These are phyloP conservation scores for Chloropsis cyanopogon DNA, from an alignment of 2,113 vertebrate species.

Conservation along the genomic window DNA sequence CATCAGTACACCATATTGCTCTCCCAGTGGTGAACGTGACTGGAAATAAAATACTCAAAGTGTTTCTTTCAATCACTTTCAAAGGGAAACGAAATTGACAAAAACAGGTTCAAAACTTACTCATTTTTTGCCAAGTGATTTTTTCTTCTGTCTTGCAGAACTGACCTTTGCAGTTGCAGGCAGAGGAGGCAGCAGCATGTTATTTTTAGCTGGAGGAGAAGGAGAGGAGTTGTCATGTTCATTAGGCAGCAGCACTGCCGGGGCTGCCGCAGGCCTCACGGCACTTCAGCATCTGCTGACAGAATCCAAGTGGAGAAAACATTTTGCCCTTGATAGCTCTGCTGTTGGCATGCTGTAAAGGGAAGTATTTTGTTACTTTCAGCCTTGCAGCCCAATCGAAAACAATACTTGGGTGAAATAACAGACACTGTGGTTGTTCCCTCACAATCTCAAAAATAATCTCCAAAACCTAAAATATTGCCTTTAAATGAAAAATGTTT, in stretches of 20 bases:
- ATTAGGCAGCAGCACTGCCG: neutral
- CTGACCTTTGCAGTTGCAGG: slow-evolving; percentile 42
- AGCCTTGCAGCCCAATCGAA: neutral
- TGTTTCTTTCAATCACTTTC: neutral
- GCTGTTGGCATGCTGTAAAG: neutral
- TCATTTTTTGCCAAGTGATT: neutral
- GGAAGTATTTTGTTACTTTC: neutral
- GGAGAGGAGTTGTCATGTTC: neutral
- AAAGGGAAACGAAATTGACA: neutral
- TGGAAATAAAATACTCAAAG: neutral
- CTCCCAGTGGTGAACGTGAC: neutral
- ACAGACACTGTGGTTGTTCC: neutral
- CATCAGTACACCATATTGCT: neutral
- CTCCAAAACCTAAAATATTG: neutral
- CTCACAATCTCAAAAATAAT: neutral
- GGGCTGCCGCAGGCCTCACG: neutral
- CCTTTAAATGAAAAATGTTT: neutral
- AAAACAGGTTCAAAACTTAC: neutral
- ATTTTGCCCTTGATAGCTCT: neutral
- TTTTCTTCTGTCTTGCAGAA: neutral
- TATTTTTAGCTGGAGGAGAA: slow-evolving; percentile 51
- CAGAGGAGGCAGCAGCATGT: neutral
- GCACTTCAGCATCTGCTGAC: neutral
- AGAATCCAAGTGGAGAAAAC: neutral
- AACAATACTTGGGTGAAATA: neutral